Percentiles rank a stretch among this genome's conserved stretches.
These are phyloP conservation scores for Chlorocebus sabaeus DNA, from an alignment of 2,113 vertebrate species.

Conservation along the genomic window DNA sequence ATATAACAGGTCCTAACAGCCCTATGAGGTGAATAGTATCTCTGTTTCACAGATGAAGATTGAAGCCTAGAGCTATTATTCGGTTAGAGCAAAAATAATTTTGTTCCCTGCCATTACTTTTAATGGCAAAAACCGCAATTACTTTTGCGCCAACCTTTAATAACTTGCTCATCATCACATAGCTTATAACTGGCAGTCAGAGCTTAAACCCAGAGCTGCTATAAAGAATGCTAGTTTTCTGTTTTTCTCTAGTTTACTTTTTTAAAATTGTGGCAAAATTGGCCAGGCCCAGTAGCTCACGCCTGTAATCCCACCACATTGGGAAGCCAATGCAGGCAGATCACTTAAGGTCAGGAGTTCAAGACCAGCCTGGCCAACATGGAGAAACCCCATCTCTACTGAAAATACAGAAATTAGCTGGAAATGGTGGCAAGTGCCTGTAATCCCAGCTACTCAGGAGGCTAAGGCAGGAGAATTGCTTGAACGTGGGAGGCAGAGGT, in stretches of 20 bases:
- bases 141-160: not conserved
- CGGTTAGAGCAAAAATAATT: too few species aligned
- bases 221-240: not conserved
- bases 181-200: not conserved
- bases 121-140: too few species aligned
- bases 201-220: not conserved
- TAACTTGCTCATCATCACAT: not conserved
- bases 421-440: not conserved
- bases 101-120: too few species aligned
- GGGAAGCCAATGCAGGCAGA: not conserved
- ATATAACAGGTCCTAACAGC: conserved; percentile 20
- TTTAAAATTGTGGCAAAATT: not conserved
- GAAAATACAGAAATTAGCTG: not conserved
- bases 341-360: not conserved
- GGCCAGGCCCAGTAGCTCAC: not conserved
- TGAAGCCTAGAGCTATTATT: not conserved
- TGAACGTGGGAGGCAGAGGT: not conserved
- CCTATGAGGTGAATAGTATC: not conserved
- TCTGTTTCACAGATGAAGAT: conserved; percentile 5
- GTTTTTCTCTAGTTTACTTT: not conserved
- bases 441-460: not conserved
- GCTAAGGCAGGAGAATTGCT: not conserved
- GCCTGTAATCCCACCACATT: not conserved
- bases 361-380: not conserved
- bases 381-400: not conserved